Evolutionary conservation across 1,140 invertebrate genomes (phyloP).

Genomic region (Leptinotarsa texana): DNA sequence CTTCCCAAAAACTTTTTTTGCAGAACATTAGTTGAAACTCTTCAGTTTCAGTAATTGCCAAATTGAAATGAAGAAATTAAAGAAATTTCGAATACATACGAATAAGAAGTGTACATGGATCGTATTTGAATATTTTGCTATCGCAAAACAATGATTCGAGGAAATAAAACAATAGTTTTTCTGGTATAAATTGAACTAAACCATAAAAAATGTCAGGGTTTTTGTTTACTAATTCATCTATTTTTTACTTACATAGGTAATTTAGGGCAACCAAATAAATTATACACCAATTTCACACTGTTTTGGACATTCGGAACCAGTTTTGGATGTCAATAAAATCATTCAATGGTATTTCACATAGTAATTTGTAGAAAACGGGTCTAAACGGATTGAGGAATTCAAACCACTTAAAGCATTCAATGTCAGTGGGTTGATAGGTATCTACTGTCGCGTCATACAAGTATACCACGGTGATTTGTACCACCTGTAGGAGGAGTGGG

Average conservation of each 20-base stretch:
- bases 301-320: neutral
- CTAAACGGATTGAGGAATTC: neutral
- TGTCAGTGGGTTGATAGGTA: conserved; percentile 2
- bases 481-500: neutral
- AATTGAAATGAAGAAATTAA: too few relatives aligned
- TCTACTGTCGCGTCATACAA: neutral
- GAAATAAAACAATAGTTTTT: too few relatives aligned
- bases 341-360: neutral
- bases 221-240: neutral
- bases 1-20: too few relatives aligned
- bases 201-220: neutral
- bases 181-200: too few relatives aligned
- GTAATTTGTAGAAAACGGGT: neutral
- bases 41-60: too few relatives aligned
- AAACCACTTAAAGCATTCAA: neutral
- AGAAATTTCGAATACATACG: too few relatives aligned
- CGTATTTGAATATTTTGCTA: too few relatives aligned
- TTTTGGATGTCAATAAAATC: neutral
- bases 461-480: neutral
- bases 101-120: too few relatives aligned
- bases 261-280: neutral
- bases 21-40: too few relatives aligned
- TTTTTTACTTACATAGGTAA: neutral
- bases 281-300: neutral
- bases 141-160: too few relatives aligned